Percentiles rank a stretch among this genome's conserved stretches.
Evolutionary conservation across 2,113 vertebrate genomes (phyloP).

Genomic region (Melospiza melodia): DNA sequence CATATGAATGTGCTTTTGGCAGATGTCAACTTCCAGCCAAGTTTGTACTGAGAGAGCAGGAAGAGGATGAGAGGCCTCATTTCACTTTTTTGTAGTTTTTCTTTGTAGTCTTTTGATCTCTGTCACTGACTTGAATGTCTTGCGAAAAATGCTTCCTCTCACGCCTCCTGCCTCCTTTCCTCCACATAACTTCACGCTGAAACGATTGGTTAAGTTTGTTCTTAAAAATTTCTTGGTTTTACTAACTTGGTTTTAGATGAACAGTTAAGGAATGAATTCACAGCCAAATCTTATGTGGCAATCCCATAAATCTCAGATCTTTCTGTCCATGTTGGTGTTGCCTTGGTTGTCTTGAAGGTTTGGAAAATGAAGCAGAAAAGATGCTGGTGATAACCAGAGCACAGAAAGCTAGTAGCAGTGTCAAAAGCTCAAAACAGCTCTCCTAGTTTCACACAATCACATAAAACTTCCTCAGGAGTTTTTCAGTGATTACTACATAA

Average conservation of each 20-base stretch:
- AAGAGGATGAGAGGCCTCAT: background rate
- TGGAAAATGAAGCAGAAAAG: background rate
- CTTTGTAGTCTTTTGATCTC: background rate
- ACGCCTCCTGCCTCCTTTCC: background rate
- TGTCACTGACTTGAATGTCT: background rate
- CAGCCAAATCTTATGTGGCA: rapidly evolving
- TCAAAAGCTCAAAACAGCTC: background rate
- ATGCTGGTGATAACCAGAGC: background rate
- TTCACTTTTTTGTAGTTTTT: background rate
- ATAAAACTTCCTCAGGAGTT: background rate
- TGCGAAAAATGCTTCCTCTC: background rate
- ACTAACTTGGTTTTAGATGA: background rate
- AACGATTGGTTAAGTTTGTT: background rate
- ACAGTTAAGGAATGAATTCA: background rate
- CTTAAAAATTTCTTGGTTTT: background rate
- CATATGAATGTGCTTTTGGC: background rate
- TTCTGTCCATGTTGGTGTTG: background rate
- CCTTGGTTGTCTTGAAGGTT: background rate
- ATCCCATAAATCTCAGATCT: background rate
- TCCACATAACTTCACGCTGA: background rate
- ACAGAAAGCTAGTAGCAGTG: background rate
- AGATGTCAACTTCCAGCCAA: background rate
- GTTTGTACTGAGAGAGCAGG: background rate
- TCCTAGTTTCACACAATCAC: background rate
- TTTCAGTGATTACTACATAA: background rate